A percentile compares a stretch with the other conserved stretches of the same genome.
phyloP scores from a whole-genome alignment of 2,113 vertebrate genomes.

The Lampris megalopsis region DNA sequence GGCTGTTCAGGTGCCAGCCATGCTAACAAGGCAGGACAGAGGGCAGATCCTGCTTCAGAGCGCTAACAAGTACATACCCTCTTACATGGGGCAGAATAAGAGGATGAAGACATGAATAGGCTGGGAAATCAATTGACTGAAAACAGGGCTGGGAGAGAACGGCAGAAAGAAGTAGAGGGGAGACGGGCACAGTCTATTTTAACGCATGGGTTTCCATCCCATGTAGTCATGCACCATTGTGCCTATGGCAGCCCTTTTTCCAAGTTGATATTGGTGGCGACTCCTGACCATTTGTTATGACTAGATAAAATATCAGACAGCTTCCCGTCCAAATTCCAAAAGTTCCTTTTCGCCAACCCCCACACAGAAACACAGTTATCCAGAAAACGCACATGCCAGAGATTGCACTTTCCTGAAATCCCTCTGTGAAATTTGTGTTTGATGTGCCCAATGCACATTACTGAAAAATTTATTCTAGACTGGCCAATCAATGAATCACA shows the following conservation, averaged over 20 bases:
- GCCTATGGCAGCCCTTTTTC: conserved; percentile 35
- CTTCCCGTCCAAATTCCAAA: conserved; percentile 49
- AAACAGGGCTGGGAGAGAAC: background rate
- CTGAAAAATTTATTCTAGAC: background rate
- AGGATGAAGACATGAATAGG: background rate
- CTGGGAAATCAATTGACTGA: background rate
- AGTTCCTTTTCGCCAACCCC: conserved; percentile 44
- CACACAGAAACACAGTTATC: conserved; percentile 31
- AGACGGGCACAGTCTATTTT: background rate
- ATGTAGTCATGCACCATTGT: conserved; percentile 32
- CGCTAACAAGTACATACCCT: conserved; percentile 21
- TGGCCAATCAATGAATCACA: background rate
- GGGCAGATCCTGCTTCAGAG: background rate
- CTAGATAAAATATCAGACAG: conserved; percentile 61
- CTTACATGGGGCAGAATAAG: background rate
- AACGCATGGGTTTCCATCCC: background rate
- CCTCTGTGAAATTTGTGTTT: conserved; percentile 21
- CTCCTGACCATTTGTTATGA: conserved; percentile 58
- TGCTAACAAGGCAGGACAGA: conserved; percentile 29
- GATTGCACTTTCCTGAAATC: background rate
- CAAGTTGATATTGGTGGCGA: background rate
- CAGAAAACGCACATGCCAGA: conserved; percentile 29
- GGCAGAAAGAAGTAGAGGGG: background rate
- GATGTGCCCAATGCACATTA: background rate
- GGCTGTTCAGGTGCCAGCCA: conserved; percentile 18